Conservation (phyloP, 2,888 invertebrate species). For the Cosmia pyralina region DNA sequence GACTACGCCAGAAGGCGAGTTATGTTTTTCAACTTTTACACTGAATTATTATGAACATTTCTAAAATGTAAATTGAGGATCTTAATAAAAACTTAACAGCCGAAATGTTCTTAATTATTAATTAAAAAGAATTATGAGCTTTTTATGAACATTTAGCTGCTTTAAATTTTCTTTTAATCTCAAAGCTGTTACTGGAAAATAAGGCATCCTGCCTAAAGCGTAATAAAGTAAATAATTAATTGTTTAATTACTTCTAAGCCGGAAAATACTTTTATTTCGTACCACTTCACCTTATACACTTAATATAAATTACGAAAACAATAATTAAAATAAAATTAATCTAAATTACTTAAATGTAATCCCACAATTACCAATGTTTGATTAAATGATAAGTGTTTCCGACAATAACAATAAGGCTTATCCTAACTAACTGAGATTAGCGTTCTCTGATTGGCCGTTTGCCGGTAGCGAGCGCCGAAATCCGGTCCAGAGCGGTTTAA, state of each 20-base stretch:
- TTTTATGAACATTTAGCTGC: slow-evolving; percentile 14
- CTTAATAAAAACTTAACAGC: slow-evolving; percentile 8
- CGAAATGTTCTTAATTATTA: slow-evolving; percentile 16
- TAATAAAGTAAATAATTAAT: slow-evolving; percentile 43
- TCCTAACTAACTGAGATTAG: slow-evolving; percentile 69
- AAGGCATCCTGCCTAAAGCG: background rate
- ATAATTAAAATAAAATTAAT: slow-evolving; percentile 11
- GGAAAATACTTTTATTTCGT: slow-evolving; percentile 5
- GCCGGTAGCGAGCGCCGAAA: slow-evolving; percentile 69
- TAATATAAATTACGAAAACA: slow-evolving; percentile 12
- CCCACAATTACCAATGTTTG: slow-evolving; percentile 41
- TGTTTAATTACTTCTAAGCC: slow-evolving; percentile 24
- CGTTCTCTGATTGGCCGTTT: slow-evolving; percentile 71
- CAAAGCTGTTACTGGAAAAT: slow-evolving; percentile 24
- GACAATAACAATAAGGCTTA: slow-evolving; percentile 59
- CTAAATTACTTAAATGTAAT: slow-evolving; percentile 23
- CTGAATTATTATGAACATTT: background rate
- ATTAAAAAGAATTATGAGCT: slow-evolving; percentile 29
- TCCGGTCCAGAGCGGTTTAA: slow-evolving; percentile 72
- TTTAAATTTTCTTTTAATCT: slow-evolving; percentile 4
- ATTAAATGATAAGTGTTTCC: slow-evolving; percentile 48
- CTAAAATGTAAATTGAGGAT: slow-evolving; percentile 1
- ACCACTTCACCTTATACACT: slow-evolving; percentile 5
- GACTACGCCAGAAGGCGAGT: background rate
- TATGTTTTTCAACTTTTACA: too few species aligned